Conservation (phyloP, 2,888 invertebrate genomes). For the Ochlodes sylvanus region DNA sequence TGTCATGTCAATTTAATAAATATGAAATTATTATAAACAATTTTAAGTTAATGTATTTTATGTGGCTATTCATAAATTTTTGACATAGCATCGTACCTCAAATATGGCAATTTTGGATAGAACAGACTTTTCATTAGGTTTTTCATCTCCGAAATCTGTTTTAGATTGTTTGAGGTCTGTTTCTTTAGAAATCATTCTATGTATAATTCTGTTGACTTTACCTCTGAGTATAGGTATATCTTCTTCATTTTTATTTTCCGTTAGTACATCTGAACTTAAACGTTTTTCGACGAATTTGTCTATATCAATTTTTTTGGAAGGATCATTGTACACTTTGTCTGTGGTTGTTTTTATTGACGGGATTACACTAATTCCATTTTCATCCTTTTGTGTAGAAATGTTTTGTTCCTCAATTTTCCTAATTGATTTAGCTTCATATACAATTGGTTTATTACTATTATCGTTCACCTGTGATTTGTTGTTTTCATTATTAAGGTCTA, state of each 20-base stretch:
- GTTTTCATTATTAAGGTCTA: neutral
- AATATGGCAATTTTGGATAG: conserved; percentile 73
- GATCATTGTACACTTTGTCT: conserved; percentile 6
- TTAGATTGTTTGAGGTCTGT: conserved; percentile 43
- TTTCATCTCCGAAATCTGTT: conserved; percentile 48
- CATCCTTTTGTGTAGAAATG: conserved; percentile 41
- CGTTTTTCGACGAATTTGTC: neutral
- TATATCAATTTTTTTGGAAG: neutral
- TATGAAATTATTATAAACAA: no score
- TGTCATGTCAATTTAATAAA: no score
- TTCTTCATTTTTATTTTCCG: conserved; percentile 43
- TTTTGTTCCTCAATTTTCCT: neutral
- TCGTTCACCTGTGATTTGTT: neutral
- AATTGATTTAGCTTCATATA: conserved; percentile 22
- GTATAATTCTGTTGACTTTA: conserved; percentile 62
- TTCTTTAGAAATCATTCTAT: conserved; percentile 49
- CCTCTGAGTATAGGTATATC: conserved; percentile 57
- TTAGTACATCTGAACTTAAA: conserved; percentile 21
- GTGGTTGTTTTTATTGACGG: neutral
- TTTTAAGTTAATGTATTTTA: neutral
- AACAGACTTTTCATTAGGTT: conserved; percentile 62
- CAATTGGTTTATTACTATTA: neutral
- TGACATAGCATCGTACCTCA: conserved; percentile 57
- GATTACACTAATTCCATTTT: conserved; percentile 23
- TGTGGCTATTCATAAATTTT: neutral